phyloP scores from a whole-genome alignment of 2,888 invertebrate genomes.

The Allolobophora icterica region DNA sequence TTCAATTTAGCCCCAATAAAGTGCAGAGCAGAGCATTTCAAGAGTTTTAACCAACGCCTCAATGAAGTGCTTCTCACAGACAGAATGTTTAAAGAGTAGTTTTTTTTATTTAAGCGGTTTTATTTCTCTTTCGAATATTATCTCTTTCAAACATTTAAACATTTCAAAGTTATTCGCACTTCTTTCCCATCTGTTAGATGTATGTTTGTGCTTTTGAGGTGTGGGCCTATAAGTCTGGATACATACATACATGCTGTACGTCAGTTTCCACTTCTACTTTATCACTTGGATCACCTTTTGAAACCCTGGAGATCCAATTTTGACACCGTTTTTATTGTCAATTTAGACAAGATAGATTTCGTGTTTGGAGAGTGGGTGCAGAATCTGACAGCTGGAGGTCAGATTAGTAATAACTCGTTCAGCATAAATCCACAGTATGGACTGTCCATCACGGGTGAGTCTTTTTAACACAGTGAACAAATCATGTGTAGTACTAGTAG shows the following conservation, averaged over 20 bases:
- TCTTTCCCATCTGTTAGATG: too few relatives aligned
- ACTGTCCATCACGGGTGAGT: conserved; percentile 24
- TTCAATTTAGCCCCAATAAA: background rate
- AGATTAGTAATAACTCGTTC: conserved; percentile 27
- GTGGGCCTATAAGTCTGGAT: too few relatives aligned
- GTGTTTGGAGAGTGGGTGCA: conserved; percentile 23
- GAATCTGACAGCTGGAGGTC: conserved; percentile 27
- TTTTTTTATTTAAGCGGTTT: background rate
- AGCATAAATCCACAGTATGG: conserved; percentile 26
- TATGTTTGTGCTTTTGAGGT: too few relatives aligned
- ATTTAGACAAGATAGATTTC: conserved; percentile 21
- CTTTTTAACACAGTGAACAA: background rate
- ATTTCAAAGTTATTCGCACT: background rate
- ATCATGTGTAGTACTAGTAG: background rate
- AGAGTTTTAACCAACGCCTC: too few relatives aligned
- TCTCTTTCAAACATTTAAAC: background rate
- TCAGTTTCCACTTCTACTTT: background rate
- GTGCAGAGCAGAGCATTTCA: too few relatives aligned
- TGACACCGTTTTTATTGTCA: background rate
- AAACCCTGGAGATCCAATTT: background rate
- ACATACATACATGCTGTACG: background rate
- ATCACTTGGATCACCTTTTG: background rate
- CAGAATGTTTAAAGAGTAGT: background rate
- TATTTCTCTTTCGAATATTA: background rate
- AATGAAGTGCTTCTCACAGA: background rate